Base-by-base conservation (phyloP, 2,888 invertebrate species). In the Drosophila testacea region DNA sequence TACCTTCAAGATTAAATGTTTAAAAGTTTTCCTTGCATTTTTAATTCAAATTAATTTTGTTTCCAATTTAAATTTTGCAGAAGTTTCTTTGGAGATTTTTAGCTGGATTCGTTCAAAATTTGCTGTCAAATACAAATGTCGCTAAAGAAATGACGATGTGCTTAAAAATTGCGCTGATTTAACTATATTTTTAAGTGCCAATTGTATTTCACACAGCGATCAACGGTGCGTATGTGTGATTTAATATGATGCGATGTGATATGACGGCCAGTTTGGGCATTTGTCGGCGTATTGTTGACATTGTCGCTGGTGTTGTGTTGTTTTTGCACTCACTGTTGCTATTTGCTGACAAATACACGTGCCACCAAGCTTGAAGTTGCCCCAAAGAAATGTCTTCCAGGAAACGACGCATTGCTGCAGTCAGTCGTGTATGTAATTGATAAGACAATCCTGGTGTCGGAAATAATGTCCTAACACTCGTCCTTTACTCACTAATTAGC, bases 371-470 rank as follows among this genome's bases (percentile, higher is more conserved):
- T 63, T 52, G 42, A 60, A 27, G 36, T 38, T 30, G 36, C 27
- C 13, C 34, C 13, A 27, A 36, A 22, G 41, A 57, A 51, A 32
- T 42, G 28, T n/a, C 36, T 11, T 7, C 10, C 13, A 22, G 22
- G 22, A 22, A 22, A 22, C 22, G 22, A 22, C 22, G 27, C 34
- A 13, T 27, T 9, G 36, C 11, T 5, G 7, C 47, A 44, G 34
- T 39, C 59, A 66, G 59, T 51, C 69, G 64, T 63, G 70, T 63
- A 65, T 86, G 73, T 86, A 78, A 86, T 86, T 83, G 83, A 81
- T 78, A 80, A 80, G 83, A 67, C 68, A 56, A 71, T 60, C 62
- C 34, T 13, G 61, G n/a, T 66, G 32, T 32, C 32, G 32, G 32
- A 32, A 32, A 32, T 32, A 6, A 6, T 32, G 22, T 42, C 36